These are phyloP conservation scores for Unio delphinus DNA, from an alignment of 2,888 invertebrate species.

Conservation along the genomic window DNA sequence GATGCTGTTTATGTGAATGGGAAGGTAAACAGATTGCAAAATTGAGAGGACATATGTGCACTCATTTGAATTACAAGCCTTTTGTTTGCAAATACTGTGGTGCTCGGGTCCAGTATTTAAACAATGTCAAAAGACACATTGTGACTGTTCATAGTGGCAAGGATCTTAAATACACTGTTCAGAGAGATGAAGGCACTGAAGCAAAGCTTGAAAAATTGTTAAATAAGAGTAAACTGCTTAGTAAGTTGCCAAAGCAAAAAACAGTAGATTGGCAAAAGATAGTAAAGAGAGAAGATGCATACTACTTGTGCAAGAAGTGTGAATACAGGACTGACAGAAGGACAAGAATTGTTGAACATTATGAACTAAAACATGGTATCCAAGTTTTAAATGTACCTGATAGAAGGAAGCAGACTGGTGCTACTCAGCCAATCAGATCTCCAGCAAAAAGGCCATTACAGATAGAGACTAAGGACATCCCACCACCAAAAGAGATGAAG, in stretches of 20 bases:
- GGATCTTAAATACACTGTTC: slow-evolving; percentile 10
- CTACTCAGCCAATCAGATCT: too few relatives aligned
- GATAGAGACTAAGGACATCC: background rate
- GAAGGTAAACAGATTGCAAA: background rate
- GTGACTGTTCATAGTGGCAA: slow-evolving; percentile 18
- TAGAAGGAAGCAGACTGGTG: too few relatives aligned
- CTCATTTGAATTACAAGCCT: slow-evolving; percentile 34
- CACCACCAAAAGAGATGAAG: background rate
- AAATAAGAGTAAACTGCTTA: too few relatives aligned
- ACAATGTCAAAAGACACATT: slow-evolving; percentile 17
- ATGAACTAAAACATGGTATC: background rate
- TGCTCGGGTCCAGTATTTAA: slow-evolving; percentile 1
- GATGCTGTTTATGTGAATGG: slow-evolving; percentile 6
- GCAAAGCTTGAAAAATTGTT: slow-evolving; percentile 10
- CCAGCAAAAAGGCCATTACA: background rate
- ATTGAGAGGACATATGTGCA: slow-evolving; percentile 20
- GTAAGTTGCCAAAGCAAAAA: too few relatives aligned
- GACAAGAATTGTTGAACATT: background rate
- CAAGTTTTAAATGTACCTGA: background rate
- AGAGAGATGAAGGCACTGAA: slow-evolving; percentile 18
- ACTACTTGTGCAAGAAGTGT: slow-evolving; percentile 7
- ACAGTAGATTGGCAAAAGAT: too few relatives aligned
- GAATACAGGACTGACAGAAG: slow-evolving; percentile 5
- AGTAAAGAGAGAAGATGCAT: background rate
- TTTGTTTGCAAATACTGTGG: slow-evolving; percentile 34